A percentile compares a stretch with the other conserved stretches of the same genome.
Evolutionary conservation across 2,888 invertebrate species (phyloP).

Genomic region (Pemphredon lugubris): DNA sequence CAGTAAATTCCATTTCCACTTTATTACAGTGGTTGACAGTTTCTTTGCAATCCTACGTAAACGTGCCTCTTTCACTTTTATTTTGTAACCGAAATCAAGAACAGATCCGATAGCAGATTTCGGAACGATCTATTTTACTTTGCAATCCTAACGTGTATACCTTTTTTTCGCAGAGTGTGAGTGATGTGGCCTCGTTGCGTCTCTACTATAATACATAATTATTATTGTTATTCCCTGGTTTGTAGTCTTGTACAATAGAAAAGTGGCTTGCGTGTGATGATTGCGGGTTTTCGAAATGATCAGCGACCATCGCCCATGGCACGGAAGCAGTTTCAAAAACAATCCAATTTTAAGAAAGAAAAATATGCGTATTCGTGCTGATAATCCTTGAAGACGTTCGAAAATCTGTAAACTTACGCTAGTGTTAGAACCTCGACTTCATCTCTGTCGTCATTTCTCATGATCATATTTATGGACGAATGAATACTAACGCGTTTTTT

Average conservation of each 20-base stretch:
- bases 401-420: constrained; percentile 67
- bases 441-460: constrained; percentile 68
- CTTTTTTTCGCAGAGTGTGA: constrained; percentile 75
- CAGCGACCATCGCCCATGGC: constrained; percentile 31
- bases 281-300: constrained; percentile 66
- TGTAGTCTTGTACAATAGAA: constrained; percentile 62
- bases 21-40: too few relatives aligned
- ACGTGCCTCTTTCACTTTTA: too few relatives aligned
- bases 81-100: not conserved
- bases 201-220: constrained; percentile 80
- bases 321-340: constrained; percentile 24
- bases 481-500: constrained; percentile 80
- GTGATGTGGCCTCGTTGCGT: constrained; percentile 73
- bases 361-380: constrained; percentile 14
- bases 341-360: not conserved
- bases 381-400: constrained; percentile 51
- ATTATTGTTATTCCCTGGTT: constrained; percentile 74
- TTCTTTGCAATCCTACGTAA: too few relatives aligned
- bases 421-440: constrained; percentile 62
- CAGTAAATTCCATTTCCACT: too few relatives aligned
- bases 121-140: constrained; percentile 54
- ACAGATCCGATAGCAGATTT: constrained; percentile 52
- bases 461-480: constrained; percentile 68
- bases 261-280: constrained; percentile 61
- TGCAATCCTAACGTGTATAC: constrained; percentile 54